Conservation (phyloP, 1,140 invertebrate species). For the Trichonephila inaurata region DNA sequence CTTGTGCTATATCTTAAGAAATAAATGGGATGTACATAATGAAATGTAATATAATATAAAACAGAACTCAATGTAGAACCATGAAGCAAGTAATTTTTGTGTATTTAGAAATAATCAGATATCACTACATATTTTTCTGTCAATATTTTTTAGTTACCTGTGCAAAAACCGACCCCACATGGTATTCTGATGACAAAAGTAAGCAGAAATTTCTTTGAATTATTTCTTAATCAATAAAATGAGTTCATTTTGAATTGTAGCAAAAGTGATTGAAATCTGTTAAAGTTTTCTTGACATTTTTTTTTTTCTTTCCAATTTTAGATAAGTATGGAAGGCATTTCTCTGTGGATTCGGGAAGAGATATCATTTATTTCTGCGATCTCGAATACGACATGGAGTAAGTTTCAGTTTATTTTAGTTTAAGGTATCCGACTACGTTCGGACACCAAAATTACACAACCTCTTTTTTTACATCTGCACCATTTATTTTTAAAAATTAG, state of each 20-base stretch:
- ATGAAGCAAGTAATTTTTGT: too few relatives aligned
- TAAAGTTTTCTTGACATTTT: background rate
- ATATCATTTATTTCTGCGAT: slow-evolving; percentile 77
- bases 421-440: too few relatives aligned
- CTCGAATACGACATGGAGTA: slow-evolving; percentile 76
- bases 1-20: too few relatives aligned
- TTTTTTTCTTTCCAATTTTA: background rate
- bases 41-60: too few relatives aligned
- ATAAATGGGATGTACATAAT: too few relatives aligned
- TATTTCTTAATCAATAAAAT: background rate
- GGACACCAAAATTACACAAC: too few relatives aligned
- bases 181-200: slow-evolving; percentile 76
- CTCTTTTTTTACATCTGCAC: too few relatives aligned
- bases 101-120: too few relatives aligned
- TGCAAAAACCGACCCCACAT: slow-evolving; percentile 68
- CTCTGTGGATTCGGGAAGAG: slow-evolving; percentile 70
- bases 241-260: background rate
- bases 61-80: too few relatives aligned
- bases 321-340: slow-evolving; percentile 76
- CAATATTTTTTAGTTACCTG: slow-evolving; percentile 31
- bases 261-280: background rate
- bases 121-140: too few relatives aligned
- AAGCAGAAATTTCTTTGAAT: slow-evolving; percentile 1
- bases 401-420: slow-evolving; percentile 21
- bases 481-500: too few relatives aligned